Base-by-base conservation (phyloP, 2,113 vertebrate genomes). In the Ptyas mucosa region DNA sequence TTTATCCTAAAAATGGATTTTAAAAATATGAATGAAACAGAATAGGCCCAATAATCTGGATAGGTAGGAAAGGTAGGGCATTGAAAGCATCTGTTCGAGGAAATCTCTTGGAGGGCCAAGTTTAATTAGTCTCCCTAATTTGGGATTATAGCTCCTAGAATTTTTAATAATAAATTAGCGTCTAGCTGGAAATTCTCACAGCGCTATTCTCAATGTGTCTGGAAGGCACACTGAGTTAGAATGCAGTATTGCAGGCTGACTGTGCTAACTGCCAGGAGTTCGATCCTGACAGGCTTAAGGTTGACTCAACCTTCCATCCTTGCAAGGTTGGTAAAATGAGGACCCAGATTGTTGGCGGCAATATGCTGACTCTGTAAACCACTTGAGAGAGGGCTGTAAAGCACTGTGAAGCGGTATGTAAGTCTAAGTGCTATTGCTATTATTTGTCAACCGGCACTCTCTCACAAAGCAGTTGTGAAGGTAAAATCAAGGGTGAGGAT, bases 1-100 rank as follows among this genome's bases (percentile, higher is more conserved):
- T 94, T 98, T 98, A 95, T 98, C 97, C 97, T 98, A 89, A 64
- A n/a, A 93, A 61, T 20, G 26, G 46, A 15, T 89, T 29, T 18
- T 54, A n/a, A 15, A 88, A 64, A 90, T 39, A 64, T 21, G 81
- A 21, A 15, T 51, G 87, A 58, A 90, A 87, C 20, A 51, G 81
- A 24, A 88, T 10, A 34, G 20, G 8, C 20, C 26, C 51, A 26
- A n/a, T 11, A 9, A 88, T 39, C 29, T 64, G 12, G 85, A 53
- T 21, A 49, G 51, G 8, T 15, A 34, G 26, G 18, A 21, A 26
- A 61, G 15, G 20, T 39, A 81, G 75, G 75, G 18, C 34, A 39
- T 1, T 81, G 34, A 39, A 81, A 81, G 75, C 34, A 81, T 43
- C 15, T 39, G 18, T 81, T 81, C 75, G 34, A 81, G 34, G 75